Evolutionary conservation across 1,140 invertebrate species (phyloP).

Genomic region (Polypedilum vanderplanki): DNA sequence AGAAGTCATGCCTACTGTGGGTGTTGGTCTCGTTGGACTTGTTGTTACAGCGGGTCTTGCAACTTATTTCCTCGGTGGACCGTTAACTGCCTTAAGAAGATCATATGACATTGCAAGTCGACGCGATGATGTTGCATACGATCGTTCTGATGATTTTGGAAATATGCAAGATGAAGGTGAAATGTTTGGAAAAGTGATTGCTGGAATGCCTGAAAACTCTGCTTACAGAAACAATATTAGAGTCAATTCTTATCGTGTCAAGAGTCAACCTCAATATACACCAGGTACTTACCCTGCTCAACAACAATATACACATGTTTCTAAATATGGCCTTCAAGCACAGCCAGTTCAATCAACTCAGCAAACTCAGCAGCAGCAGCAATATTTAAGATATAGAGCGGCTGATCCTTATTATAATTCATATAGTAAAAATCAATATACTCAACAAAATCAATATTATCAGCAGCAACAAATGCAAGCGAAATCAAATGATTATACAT

Average conservation of each 20-base stretch:
- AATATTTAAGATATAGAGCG: slow-evolving; percentile 4
- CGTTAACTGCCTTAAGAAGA: slow-evolving; percentile 58
- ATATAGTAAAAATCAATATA: neutral
- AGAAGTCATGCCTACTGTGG: slow-evolving; percentile 71
- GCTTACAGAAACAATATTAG: slow-evolving; percentile 31
- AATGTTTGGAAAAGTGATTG: slow-evolving; percentile 62
- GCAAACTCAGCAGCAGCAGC: neutral
- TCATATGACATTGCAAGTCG: slow-evolving; percentile 52
- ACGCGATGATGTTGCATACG: slow-evolving; percentile 33
- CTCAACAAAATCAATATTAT: neutral
- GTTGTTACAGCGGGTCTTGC: slow-evolving; percentile 63
- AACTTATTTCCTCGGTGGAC: slow-evolving; percentile 62
- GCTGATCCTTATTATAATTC: slow-evolving; percentile 1
- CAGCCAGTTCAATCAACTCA: neutral
- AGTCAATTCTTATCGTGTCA: neutral
- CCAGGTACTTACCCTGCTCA: neutral
- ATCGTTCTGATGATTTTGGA: slow-evolving; percentile 56
- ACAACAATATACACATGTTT: neutral
- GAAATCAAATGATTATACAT: neutral
- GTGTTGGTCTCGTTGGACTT: slow-evolving; percentile 64
- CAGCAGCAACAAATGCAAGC: slow-evolving; percentile 3
- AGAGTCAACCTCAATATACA: neutral
- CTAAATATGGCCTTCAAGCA: neutral
- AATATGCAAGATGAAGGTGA: slow-evolving; percentile 66
- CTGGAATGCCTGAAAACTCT: slow-evolving; percentile 57